These are phyloP conservation scores for Metellina segmentata DNA, from an alignment of 2,888 invertebrate genomes.

Conservation along the genomic window DNA sequence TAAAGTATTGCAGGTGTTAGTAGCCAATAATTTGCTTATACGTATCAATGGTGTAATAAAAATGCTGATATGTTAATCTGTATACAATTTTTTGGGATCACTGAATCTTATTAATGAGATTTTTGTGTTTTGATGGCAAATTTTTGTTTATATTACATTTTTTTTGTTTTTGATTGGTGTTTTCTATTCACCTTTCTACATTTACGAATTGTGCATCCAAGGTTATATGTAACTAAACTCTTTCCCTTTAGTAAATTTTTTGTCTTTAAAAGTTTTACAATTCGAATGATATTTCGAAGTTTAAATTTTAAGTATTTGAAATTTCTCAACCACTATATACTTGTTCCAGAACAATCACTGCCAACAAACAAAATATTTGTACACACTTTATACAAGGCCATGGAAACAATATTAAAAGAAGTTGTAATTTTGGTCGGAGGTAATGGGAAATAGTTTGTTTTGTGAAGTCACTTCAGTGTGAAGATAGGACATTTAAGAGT, in stretches of 20 bases:
- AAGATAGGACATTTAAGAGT: neutral
- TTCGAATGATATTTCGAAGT: neutral
- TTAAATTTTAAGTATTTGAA: neutral
- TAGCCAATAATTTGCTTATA: neutral
- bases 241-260: neutral
- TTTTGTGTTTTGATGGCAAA: neutral
- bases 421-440: neutral
- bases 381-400: neutral
- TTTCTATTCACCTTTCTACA: neutral
- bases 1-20: neutral
- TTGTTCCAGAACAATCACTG: neutral
- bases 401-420: neutral
- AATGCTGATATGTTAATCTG: neutral
- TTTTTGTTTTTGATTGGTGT: neutral
- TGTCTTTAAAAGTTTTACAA: neutral
- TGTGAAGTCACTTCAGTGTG: neutral
- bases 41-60: neutral
- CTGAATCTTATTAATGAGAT: neutral
- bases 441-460: neutral
- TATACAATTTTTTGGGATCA: neutral
- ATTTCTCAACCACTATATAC: neutral
- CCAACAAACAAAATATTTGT: neutral
- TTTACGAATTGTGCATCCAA: no score
- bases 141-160: neutral
- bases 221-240: no score